Percentiles rank a stretch among this genome's conserved stretches.
Evolutionary conservation across 2,888 invertebrate species (phyloP).

Genomic region (Ceriagrion tenellum): DNA sequence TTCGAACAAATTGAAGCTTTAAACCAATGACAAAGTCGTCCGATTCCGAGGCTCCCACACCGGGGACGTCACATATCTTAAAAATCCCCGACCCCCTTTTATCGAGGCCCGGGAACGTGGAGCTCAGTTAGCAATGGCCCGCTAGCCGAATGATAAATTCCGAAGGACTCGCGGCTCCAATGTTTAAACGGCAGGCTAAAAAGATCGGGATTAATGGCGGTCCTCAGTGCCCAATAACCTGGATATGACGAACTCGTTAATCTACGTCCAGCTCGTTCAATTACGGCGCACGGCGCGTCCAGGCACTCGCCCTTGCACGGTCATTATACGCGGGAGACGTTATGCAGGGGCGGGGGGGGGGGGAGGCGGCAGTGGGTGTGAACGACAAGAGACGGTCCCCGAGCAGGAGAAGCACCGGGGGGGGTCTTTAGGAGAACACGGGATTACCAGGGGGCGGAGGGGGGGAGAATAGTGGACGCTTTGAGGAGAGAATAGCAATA

Average conservation of each 20-base stretch:
- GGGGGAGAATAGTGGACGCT: background rate
- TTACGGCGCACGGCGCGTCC: background rate
- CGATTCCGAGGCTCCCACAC: background rate
- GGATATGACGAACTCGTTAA: slow-evolving; percentile 65
- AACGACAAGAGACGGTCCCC: background rate
- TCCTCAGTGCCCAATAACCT: slow-evolving; percentile 42
- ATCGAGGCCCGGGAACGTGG: background rate
- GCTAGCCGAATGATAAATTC: slow-evolving; percentile 35
- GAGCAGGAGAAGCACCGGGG: slow-evolving; percentile 1
- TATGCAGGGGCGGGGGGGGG: background rate
- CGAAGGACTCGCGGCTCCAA: background rate
- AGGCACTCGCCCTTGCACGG: slow-evolving; percentile 40
- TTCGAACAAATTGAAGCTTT: slow-evolving; percentile 50
- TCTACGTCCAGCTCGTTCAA: slow-evolving; percentile 35
- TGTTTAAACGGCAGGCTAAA: background rate
- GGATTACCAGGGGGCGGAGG: background rate
- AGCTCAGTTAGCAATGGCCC: background rate
- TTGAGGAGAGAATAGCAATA: background rate
- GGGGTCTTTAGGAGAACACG: background rate
- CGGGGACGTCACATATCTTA: slow-evolving; percentile 41
- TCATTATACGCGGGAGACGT: slow-evolving; percentile 51
- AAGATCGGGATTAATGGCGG: slow-evolving; percentile 48
- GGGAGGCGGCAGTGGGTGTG: background rate
- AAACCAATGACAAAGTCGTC: slow-evolving; percentile 46
- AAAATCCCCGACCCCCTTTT: background rate